Conservation (phyloP, 2,888 invertebrate genomes). For the Camponotus fellah region DNA sequence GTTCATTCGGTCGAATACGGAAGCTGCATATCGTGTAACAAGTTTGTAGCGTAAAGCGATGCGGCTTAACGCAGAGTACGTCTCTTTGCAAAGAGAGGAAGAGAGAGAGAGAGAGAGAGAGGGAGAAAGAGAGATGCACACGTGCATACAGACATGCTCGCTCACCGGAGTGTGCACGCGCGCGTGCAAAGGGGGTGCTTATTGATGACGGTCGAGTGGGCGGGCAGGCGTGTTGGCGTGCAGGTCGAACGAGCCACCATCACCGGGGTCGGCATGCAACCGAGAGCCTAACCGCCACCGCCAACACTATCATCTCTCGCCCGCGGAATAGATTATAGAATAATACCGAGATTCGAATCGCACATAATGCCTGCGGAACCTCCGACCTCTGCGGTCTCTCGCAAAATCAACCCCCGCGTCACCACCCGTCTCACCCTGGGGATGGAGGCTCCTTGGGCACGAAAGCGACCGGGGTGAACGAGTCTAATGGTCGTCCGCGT, state of each 20-base stretch:
- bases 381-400: constrained; percentile 56
- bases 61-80: constrained; percentile 19
- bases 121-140: neutral
- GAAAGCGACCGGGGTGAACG: constrained; percentile 42
- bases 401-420: constrained; percentile 41
- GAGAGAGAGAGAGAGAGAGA: too few species aligned
- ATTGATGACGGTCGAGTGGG: constrained; percentile 47
- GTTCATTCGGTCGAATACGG: constrained; percentile 15
- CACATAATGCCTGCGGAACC: constrained; percentile 72
- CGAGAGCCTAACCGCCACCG: constrained; percentile 74
- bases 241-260: constrained; percentile 65
- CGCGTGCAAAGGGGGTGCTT: constrained; percentile 54
- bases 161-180: constrained; percentile 15
- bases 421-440: neutral
- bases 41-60: constrained; percentile 30
- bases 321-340: constrained; percentile 79
- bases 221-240: constrained; percentile 68
- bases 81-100: neutral
- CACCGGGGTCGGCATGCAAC: constrained; percentile 68
- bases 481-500: constrained; percentile 52
- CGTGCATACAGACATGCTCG: neutral
- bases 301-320: constrained; percentile 75
- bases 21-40: constrained; percentile 15
- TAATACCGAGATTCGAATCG: constrained; percentile 78
- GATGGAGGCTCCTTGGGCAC: constrained; percentile 44